Evolutionary conservation across 2,113 vertebrate species (phyloP).

Genomic region (Tupaia tana): DNA sequence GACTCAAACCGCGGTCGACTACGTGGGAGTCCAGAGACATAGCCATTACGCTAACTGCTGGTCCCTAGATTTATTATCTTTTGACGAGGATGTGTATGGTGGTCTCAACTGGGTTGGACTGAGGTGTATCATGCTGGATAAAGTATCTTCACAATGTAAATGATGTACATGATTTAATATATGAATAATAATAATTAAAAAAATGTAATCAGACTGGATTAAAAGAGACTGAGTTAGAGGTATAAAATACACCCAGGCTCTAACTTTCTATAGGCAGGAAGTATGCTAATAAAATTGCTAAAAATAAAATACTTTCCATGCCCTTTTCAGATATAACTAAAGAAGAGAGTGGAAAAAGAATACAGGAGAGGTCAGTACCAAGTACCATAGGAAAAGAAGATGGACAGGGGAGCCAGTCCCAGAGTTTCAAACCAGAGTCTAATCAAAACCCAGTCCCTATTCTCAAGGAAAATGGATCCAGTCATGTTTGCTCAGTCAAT

Average conservation of each 20-base stretch:
- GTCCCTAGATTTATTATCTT: too few relatives aligned
- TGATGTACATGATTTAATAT: too few relatives aligned
- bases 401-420: not conserved
- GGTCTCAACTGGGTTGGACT: too few relatives aligned
- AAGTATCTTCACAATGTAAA: too few relatives aligned
- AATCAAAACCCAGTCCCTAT: not conserved
- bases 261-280: not conserved
- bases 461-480: not conserved
- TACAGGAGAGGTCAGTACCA: not conserved
- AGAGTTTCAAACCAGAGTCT: not conserved
- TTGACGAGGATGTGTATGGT: too few relatives aligned
- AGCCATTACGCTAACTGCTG: too few relatives aligned
- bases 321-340: not conserved
- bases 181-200: not conserved
- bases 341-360: not conserved
- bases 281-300: not conserved
- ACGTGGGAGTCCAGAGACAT: too few relatives aligned
- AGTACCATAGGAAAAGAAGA: not conserved
- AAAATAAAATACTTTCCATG: not conserved
- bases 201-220: not conserved
- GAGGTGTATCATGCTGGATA: too few relatives aligned
- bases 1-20: too few relatives aligned
- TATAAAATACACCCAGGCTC: not conserved
- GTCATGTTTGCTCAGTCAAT: not conserved
- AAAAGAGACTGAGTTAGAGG: not conserved